A percentile compares a stretch with the other conserved stretches of the same genome.
Conservation (phyloP, 2,113 vertebrate genomes). For the Talpa occidentalis region DNA sequence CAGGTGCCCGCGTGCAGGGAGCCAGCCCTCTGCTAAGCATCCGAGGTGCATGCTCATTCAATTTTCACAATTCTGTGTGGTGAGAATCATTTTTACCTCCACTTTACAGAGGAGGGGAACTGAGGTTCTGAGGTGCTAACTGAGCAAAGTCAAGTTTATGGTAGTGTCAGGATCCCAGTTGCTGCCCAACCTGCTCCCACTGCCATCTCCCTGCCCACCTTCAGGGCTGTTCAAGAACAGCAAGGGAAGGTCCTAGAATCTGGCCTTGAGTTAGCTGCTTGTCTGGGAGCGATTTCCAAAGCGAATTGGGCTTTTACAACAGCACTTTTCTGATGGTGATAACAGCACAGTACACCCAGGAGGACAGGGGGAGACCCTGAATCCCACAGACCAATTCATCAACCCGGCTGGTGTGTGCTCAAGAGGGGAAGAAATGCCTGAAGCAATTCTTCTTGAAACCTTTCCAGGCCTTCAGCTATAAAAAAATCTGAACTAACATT, state of each 20-base stretch:
- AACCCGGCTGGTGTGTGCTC: background rate
- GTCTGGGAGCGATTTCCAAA: background rate
- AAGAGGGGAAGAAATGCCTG: background rate
- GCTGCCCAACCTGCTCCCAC: background rate
- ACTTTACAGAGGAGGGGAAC: background rate
- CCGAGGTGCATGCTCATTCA: rapidly evolving
- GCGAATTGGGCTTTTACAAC: background rate
- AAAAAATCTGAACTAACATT: background rate
- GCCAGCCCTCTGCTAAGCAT: background rate
- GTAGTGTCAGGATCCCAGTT: background rate
- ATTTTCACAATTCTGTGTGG: background rate
- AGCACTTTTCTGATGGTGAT: background rate
- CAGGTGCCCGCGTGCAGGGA: too few relatives aligned
- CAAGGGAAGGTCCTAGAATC: background rate
- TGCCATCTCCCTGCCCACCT: background rate
- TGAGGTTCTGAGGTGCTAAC: background rate
- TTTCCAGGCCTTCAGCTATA: background rate
- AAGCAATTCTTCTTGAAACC: background rate
- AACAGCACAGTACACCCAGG: background rate
- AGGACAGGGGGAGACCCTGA: too few relatives aligned
- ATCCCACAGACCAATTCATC: background rate
- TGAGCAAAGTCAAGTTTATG: background rate
- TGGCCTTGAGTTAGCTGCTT: background rate
- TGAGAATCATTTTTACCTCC: background rate
- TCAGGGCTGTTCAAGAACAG: background rate